Percentiles rank a stretch among this genome's conserved stretches.
Conservation (phyloP, 2,888 invertebrate species). For the Corbicula japonica region DNA sequence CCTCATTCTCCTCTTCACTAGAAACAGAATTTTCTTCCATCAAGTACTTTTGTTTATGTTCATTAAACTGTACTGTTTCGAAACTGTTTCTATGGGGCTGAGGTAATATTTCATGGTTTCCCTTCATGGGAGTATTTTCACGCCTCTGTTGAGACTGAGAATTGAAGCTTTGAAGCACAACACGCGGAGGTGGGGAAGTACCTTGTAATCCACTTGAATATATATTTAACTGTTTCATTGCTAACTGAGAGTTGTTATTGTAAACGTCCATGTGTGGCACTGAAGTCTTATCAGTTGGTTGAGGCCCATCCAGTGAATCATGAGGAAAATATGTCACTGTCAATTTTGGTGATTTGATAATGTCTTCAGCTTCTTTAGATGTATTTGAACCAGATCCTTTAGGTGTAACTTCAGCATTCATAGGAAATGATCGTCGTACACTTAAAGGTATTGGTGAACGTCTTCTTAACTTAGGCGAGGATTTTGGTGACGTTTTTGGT, state of each 20-base stretch:
- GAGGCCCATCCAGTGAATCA: constrained; percentile 47
- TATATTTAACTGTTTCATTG: constrained; percentile 70
- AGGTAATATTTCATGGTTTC: constrained; percentile 73
- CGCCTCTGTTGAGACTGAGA: constrained; percentile 50
- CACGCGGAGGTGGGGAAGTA: constrained; percentile 79
- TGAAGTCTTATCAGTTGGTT: constrained; percentile 3
- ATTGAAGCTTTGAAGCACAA: constrained; percentile 72
- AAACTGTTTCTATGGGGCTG: constrained; percentile 63
- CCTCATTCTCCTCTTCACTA: constrained; percentile 53
- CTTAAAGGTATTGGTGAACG: constrained; percentile 61
- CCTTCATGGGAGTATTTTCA: constrained; percentile 69
- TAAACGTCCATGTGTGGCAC: constrained; percentile 62
- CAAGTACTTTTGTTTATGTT: constrained; percentile 42
- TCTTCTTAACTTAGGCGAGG: constrained; percentile 65
- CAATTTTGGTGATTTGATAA: constrained; percentile 68
- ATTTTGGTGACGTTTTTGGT: constrained; percentile 54
- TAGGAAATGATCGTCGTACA: constrained; percentile 68
- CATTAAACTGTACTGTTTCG: constrained; percentile 45
- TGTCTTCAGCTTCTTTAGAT: constrained; percentile 72
- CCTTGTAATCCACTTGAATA: constrained; percentile 66
- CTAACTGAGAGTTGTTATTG: constrained; percentile 60
- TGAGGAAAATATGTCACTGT: constrained; percentile 63
- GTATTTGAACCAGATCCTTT: constrained; percentile 69
- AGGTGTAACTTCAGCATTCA: constrained; percentile 51
- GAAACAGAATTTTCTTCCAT: constrained; percentile 65